A percentile compares a stretch with the other conserved stretches of the same genome.
Evolutionary conservation across 2,113 vertebrate genomes (phyloP).

Genomic region (Ceyx melanurus): DNA sequence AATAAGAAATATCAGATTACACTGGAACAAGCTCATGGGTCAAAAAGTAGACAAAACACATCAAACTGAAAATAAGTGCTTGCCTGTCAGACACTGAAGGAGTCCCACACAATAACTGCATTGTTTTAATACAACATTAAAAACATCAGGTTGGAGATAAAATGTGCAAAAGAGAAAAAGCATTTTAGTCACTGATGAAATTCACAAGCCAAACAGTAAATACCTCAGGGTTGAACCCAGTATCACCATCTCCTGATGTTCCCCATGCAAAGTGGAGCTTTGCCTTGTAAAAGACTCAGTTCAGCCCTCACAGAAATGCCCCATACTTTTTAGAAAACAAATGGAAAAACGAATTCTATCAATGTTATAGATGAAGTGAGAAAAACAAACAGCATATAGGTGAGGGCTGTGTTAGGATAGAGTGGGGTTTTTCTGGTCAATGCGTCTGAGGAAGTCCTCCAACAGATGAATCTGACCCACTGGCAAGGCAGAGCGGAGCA

Average conservation of each 20-base stretch:
- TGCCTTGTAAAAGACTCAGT: background rate
- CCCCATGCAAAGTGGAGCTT: background rate
- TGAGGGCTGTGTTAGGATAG: background rate
- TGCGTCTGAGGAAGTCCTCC: background rate
- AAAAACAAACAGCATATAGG: background rate
- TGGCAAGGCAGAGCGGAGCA: too few relatives aligned
- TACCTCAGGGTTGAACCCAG: background rate
- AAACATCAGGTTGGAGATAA: constrained; percentile 3
- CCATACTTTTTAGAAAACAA: background rate
- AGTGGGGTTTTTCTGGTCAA: background rate
- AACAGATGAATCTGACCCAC: background rate
- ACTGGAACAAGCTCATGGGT: constrained; percentile 46
- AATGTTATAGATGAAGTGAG: background rate
- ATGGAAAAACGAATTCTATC: background rate
- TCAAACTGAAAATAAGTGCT: constrained; percentile 64
- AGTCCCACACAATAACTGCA: constrained; percentile 42
- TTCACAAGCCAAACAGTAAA: background rate
- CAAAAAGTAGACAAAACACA: constrained; percentile 71
- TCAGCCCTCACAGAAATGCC: background rate
- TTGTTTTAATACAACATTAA: constrained; percentile 14
- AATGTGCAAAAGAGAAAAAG: background rate
- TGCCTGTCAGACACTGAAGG: constrained; percentile 28
- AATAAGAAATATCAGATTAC: constrained; percentile 73
- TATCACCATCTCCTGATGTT: background rate
- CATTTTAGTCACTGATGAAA: background rate